Evolutionary conservation across 1,140 invertebrate species (phyloP), one percentile per base, ranked within the genome.

Genomic region (Homalodisca vitripennis): DNA sequence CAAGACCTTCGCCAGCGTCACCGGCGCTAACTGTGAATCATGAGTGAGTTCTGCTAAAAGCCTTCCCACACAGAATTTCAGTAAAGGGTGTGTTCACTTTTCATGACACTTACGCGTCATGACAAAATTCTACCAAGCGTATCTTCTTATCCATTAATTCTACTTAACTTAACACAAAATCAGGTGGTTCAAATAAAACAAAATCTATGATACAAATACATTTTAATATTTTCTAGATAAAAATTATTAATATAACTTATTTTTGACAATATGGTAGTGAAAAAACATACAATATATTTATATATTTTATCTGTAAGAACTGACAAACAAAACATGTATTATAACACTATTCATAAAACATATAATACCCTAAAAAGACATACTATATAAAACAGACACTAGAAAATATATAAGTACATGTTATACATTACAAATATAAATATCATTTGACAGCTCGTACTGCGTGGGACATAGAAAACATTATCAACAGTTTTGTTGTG

Each of bases 251-350:
- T 71, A 69, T 71, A 73, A 73, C 71, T 70, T 71, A 73, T 73
- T 71, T 67, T 60, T 60, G 3, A 69, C 71, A 69, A 71, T 73
- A 73, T 71, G 67, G 67, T 69, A 69, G 62, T 69, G 68, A 73
- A 73, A 73, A 71, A 73, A 73, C 68, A 71, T 71, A 73, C 63
- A 66, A 66, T 66, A 66, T 71, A 71, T 71, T 71, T 70, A 73
- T 73, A 71, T 73, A 72, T 57, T 69, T 66, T 70, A 66, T 71
- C 65, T 71, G 70, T 60, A 68, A 71, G 67, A 71, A 63, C 60
- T 64, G 69, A 71, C 72, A 71, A 73, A 73, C 72, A 73, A 73
- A 73, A 73, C 70, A 73, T 73, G 69, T 65, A 73, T 73, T 64
- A 60, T 32, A 66, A 66, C 32, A 66, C 63, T 71, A 70, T 66